Conservation (phyloP, 1,140 invertebrate species). For the Pollicipes pollicipes region DNA sequence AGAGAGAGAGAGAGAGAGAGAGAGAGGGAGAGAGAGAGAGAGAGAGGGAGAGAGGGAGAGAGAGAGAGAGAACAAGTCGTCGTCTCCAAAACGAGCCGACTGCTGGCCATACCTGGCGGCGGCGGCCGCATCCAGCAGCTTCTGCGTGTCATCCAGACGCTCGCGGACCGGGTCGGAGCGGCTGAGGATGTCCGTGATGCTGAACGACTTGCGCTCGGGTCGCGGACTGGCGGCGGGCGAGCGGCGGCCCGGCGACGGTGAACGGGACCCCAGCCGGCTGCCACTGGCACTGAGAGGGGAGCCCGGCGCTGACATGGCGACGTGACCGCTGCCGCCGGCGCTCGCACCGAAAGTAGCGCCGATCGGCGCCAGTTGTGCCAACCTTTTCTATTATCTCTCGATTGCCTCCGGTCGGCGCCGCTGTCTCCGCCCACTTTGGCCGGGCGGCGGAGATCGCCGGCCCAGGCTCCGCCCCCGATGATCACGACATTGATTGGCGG, state of each 20-base stretch:
- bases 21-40: too few species aligned
- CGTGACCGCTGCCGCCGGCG: not conserved
- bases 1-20: too few species aligned
- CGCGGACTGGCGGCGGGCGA: slow-evolving; percentile 16
- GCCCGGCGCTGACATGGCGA: not conserved
- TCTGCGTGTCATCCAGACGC: not conserved
- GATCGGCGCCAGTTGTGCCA: not conserved
- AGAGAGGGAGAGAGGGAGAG: too few species aligned
- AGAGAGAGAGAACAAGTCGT: too few species aligned
- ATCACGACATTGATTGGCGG: not conserved
- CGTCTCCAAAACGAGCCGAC: not conserved
- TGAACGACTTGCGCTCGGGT: slow-evolving; percentile 19
- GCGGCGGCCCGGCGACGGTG: not conserved
- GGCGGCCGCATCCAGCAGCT: slow-evolving; percentile 3
- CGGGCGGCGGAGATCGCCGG: not conserved
- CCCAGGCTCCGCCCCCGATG: not conserved
- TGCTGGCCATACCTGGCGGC: not conserved
- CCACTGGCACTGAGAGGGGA: not conserved
- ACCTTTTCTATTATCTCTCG: not conserved
- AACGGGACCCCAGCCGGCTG: not conserved
- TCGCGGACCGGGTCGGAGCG: slow-evolving; percentile 15
- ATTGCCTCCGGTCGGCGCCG: not conserved
- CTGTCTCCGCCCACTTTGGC: not conserved
- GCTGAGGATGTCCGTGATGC: slow-evolving; percentile 19
- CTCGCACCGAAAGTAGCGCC: not conserved